Evolutionary conservation across 1,140 invertebrate genomes (phyloP).

Genomic region (Leptopilina boulardi): DNA sequence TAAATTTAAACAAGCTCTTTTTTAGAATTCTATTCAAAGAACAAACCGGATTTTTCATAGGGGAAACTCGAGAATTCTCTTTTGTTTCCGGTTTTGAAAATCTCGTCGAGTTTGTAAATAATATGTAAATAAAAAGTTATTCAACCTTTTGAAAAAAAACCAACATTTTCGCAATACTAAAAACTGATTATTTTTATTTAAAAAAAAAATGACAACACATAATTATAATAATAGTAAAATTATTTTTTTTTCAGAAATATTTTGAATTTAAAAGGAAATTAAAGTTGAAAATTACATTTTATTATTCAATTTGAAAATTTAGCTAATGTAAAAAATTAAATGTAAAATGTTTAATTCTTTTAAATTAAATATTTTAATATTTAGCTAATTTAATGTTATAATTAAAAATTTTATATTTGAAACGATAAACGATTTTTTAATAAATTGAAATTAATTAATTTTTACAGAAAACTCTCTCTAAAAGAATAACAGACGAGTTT

Average conservation of each 20-base stretch:
- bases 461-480: neutral
- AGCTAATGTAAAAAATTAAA: too few species aligned
- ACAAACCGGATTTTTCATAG: conserved; percentile 16
- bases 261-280: too few species aligned
- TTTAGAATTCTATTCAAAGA: conserved; percentile 26
- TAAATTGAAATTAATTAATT: neutral
- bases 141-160: neutral
- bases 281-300: too few species aligned
- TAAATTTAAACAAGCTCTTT: neutral
- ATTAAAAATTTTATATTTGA: too few species aligned
- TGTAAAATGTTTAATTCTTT: too few species aligned
- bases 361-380: too few species aligned
- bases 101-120: conserved; percentile 31
- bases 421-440: too few species aligned
- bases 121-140: conserved; percentile 29
- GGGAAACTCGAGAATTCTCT: conserved; percentile 18
- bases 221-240: too few species aligned
- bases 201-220: too few species aligned
- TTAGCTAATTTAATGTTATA: too few species aligned
- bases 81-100: conserved; percentile 9
- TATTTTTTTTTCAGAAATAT: too few species aligned
- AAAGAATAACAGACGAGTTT: neutral
- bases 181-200: neutral
- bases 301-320: too few species aligned
- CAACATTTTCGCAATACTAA: neutral